These are phyloP conservation scores for Drosophila longiperda DNA, from an alignment of 2,888 invertebrate genomes.

Conservation along the genomic window DNA sequence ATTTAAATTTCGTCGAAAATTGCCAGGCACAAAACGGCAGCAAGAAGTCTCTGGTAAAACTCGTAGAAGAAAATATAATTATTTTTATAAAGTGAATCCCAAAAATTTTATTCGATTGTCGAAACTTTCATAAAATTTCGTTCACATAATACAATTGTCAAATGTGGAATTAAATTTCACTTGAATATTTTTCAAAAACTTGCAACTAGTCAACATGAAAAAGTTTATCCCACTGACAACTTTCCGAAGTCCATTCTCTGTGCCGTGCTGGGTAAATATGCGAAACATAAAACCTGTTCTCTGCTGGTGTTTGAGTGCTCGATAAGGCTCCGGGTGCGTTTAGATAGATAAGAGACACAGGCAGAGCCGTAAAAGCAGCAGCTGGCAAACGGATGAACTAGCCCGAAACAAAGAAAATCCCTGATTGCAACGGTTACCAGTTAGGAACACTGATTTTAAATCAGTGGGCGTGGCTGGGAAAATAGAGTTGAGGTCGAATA, in stretches of 20 bases:
- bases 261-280: slow-evolving; percentile 25
- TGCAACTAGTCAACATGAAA: slow-evolving; percentile 11
- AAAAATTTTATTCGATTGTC: not conserved
- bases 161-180: not conserved
- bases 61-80: not conserved
- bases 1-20: not conserved
- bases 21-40: not conserved
- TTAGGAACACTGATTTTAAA: slow-evolving; percentile 32
- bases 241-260: not conserved
- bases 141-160: not conserved
- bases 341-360: slow-evolving; percentile 24
- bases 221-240: slow-evolving; percentile 11
- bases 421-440: slow-evolving; percentile 30
- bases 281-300: slow-evolving; percentile 1
- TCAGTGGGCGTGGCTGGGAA: slow-evolving; percentile 8
- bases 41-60: not conserved
- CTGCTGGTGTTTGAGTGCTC: slow-evolving; percentile 8
- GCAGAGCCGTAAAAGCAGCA: slow-evolving; percentile 6
- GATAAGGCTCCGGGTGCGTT: slow-evolving; percentile 34
- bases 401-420: slow-evolving; percentile 41
- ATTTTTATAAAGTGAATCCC: not conserved
- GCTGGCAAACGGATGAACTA: slow-evolving; percentile 2
- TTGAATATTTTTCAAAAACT: not conserved
- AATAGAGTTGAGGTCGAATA: slow-evolving; percentile 11
- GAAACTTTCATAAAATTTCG: slow-evolving; percentile 1